Percentiles rank a stretch among this genome's conserved stretches.
Evolutionary conservation across 23 tunicate species (phyloP).

Genomic region (Halocynthia aurantium): DNA sequence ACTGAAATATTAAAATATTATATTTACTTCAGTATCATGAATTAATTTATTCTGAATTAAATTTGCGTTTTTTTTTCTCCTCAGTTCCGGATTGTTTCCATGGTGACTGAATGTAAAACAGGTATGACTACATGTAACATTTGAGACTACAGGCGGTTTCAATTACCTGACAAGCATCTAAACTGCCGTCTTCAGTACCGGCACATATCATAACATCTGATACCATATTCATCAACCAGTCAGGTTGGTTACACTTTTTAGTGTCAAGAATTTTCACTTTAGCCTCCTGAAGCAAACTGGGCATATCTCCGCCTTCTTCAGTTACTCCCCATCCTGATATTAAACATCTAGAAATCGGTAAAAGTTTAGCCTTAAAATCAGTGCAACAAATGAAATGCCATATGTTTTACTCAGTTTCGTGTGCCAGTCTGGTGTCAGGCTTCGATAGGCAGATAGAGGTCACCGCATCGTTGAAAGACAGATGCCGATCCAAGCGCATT

Average conservation of each 20-base stretch:
- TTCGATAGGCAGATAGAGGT: slow-evolving; percentile 53
- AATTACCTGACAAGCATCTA: slow-evolving; percentile 79
- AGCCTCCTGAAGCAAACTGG: slow-evolving; percentile 31
- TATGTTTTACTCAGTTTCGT: too few relatives aligned
- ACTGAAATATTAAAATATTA: too few relatives aligned
- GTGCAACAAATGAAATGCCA: too few relatives aligned
- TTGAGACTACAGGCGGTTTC: neutral
- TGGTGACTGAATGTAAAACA: too few relatives aligned
- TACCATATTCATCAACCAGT: slow-evolving; percentile 69
- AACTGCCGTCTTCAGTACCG: slow-evolving; percentile 66
- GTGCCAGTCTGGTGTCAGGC: neutral
- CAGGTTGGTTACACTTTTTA: slow-evolving; percentile 40
- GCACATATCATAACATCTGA: slow-evolving; percentile 60
- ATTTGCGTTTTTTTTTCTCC: too few relatives aligned
- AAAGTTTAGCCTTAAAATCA: too few relatives aligned
- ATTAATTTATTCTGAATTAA: too few relatives aligned
- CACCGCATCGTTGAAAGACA: slow-evolving; percentile 1
- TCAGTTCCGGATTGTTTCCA: too few relatives aligned
- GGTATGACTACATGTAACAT: too few relatives aligned
- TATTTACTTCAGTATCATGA: too few relatives aligned
- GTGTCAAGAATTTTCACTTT: slow-evolving; percentile 38
- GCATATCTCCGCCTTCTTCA: slow-evolving; percentile 31
- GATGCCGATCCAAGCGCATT: slow-evolving; percentile 36
- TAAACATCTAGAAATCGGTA: slow-evolving; percentile 16
- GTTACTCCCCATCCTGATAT: slow-evolving; percentile 86